phyloP scores from a whole-genome alignment of 2,888 invertebrate species.

The Panzeria rudis region DNA sequence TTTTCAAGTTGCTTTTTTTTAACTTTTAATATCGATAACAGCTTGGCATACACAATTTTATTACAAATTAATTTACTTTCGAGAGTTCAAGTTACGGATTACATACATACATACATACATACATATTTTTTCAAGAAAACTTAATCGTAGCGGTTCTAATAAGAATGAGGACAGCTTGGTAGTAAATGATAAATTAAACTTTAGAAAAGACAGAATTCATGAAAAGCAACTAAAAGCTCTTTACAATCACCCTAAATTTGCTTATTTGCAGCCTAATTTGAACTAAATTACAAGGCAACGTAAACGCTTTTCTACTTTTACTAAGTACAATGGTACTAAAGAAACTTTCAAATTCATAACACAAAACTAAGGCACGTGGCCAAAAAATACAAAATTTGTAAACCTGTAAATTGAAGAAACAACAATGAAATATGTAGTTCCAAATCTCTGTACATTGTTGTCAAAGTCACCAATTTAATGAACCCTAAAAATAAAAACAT shows the following conservation, averaged over 20 bases:
- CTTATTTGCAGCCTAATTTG: conserved; percentile 13
- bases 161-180: no score
- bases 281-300: neutral
- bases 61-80: no score
- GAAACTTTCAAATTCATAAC: conserved; percentile 49
- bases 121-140: no score
- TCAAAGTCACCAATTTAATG: conserved; percentile 70
- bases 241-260: neutral
- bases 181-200: neutral
- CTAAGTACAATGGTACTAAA: neutral
- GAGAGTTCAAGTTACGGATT: no score
- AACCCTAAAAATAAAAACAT: conserved; percentile 62
- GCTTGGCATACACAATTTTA: no score
- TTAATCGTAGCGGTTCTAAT: neutral
- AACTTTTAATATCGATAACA: no score
- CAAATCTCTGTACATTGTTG: conserved; percentile 39
- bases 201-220: neutral
- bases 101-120: no score
- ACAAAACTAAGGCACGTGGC: conserved; percentile 67
- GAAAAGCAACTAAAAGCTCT: neutral
- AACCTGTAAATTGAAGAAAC: conserved; percentile 41
- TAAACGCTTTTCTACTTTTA: conserved; percentile 5
- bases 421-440: conserved; percentile 15
- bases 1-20: no score
- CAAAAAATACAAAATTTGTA: conserved; percentile 35